Conservation (phyloP, 2,113 vertebrate species). For the Sula dactylatra region DNA sequence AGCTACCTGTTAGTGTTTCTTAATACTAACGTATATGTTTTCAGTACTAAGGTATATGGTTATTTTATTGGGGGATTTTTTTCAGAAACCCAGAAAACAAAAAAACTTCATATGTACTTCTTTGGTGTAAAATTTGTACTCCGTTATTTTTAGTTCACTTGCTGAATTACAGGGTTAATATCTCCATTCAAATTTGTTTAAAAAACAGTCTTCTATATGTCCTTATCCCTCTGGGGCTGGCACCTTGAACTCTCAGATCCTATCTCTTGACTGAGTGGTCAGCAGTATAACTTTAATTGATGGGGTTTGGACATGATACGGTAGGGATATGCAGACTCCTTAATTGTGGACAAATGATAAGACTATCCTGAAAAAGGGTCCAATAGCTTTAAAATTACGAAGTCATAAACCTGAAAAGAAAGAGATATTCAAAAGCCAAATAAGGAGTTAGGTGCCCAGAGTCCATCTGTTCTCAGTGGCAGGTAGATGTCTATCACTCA, state of each 20-base stretch:
- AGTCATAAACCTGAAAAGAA: not conserved
- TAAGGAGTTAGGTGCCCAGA: not conserved
- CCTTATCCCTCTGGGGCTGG: not conserved
- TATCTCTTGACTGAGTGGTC: not conserved
- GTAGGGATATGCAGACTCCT: not conserved
- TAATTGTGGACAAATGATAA: not conserved
- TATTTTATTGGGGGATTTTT: not conserved
- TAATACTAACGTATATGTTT: not conserved
- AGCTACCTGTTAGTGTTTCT: not conserved
- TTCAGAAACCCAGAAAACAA: not conserved
- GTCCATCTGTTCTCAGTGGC: not conserved
- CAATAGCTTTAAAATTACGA: not conserved
- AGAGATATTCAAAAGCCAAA: not conserved
- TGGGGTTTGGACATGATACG: not conserved
- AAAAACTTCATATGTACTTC: not conserved
- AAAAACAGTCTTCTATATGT: not conserved
- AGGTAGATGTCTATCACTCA: not conserved
- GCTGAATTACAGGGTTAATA: not conserved
- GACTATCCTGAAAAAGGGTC: not conserved
- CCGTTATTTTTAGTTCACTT: not conserved
- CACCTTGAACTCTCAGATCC: not conserved
- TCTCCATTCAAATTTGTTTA: not conserved
- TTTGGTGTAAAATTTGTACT: not conserved
- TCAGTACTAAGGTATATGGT: not conserved
- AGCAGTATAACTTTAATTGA: not conserved